These are phyloP conservation scores for Onychostoma macrolepis DNA, from an alignment of 2,113 vertebrate genomes.

Conservation along the genomic window DNA sequence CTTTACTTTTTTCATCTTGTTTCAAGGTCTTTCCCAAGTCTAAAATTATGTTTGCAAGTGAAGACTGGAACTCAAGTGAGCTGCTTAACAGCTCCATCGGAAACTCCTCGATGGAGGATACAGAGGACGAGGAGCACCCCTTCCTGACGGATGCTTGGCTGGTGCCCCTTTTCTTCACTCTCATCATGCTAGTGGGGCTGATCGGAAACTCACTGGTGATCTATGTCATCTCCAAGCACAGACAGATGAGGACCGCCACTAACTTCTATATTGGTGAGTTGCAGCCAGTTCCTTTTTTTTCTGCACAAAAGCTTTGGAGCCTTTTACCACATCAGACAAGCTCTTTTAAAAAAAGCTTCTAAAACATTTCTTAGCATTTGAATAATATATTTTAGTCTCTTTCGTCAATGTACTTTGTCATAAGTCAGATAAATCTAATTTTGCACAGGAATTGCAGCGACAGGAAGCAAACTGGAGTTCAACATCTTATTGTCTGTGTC, in stretches of 20 bases:
- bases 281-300: background rate
- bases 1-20: background rate
- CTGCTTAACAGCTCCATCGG: slow-evolving; percentile 65
- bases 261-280: slow-evolving; percentile 86
- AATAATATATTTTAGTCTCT: background rate
- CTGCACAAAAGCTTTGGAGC: background rate
- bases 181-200: slow-evolving; percentile 84
- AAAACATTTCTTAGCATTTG: background rate
- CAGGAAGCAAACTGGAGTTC: background rate
- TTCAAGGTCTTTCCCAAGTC: background rate
- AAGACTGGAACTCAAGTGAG: slow-evolving; percentile 73
- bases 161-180: slow-evolving; percentile 82
- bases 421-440: background rate
- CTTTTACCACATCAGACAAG: background rate
- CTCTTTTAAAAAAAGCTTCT: background rate
- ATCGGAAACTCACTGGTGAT: slow-evolving; percentile 83
- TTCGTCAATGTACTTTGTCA: background rate
- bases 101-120: slow-evolving; percentile 65
- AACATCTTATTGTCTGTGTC: background rate
- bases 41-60: slow-evolving; percentile 59
- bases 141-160: slow-evolving; percentile 85
- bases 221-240: slow-evolving; percentile 82
- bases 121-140: slow-evolving; percentile 71
- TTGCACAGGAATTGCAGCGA: background rate
- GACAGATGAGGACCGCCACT: slow-evolving; percentile 84